Evolutionary conservation across 1,140 invertebrate genomes (phyloP).

Genomic region (Wiebesia pumilae): DNA sequence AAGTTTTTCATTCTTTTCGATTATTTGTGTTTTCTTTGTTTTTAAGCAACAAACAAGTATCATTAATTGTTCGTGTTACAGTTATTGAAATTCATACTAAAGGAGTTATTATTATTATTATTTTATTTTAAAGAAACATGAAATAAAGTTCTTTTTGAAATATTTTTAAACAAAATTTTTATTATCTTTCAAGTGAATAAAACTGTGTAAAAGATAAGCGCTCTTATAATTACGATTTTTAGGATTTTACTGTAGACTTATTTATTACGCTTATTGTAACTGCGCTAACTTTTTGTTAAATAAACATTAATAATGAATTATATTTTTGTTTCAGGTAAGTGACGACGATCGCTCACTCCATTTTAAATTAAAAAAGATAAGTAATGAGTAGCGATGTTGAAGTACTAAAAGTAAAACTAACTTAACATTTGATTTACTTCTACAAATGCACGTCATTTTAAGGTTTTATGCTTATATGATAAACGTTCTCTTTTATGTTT

Average conservation of each 20-base stretch:
- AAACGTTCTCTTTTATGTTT: too few relatives aligned
- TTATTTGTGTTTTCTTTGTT: too few relatives aligned
- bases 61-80: too few relatives aligned
- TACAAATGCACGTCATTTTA: neutral
- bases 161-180: too few relatives aligned
- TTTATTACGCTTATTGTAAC: neutral
- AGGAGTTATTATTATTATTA: too few relatives aligned
- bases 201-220: neutral
- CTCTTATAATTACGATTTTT: too few relatives aligned
- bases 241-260: neutral
- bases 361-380: neutral
- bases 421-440: neutral
- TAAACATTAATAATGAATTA: neutral
- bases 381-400: neutral
- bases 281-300: neutral
- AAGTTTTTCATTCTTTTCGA: too few relatives aligned
- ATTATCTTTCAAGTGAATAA: neutral
- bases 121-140: too few relatives aligned
- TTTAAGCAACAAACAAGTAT: too few relatives aligned
- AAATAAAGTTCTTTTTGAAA: too few relatives aligned
- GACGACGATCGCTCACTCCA: neutral
- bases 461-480: neutral
- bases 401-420: neutral
- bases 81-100: too few relatives aligned
- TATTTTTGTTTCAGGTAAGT: slow-evolving; percentile 43